Conservation (phyloP, 2,888 invertebrate genomes). For the Cephus nigrinus region DNA sequence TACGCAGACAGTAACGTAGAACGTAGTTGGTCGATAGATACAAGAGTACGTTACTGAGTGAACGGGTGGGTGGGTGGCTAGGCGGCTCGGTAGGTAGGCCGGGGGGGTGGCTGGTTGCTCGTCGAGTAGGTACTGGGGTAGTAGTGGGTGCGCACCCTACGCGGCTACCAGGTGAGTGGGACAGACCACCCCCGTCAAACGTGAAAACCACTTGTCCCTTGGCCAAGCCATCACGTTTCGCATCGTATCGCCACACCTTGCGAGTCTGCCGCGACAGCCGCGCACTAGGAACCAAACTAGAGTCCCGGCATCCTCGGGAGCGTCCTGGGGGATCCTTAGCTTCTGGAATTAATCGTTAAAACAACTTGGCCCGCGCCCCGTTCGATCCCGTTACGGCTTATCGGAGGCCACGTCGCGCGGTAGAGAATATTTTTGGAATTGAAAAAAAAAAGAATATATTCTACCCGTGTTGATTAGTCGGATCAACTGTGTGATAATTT, state of each 20-base stretch:
- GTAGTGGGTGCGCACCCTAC: conserved; percentile 51
- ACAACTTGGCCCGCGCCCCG: too few species aligned
- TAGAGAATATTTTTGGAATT: too few species aligned
- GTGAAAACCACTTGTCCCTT: conserved; percentile 51
- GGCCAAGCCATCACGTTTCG: background rate
- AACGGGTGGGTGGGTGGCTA: conserved; percentile 25
- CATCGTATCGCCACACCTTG: background rate
- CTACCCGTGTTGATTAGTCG: too few species aligned
- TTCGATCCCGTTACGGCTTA: too few species aligned
- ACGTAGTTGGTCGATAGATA: conserved; percentile 15
- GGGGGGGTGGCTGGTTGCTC: conserved; percentile 27
- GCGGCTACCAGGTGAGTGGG: conserved; percentile 50
- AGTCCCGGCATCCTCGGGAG: too few species aligned
- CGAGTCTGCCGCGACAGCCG: background rate
- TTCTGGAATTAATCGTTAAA: too few species aligned
- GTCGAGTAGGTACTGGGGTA: conserved; percentile 37
- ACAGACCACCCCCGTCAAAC: conserved; percentile 50
- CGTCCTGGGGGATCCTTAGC: too few species aligned
- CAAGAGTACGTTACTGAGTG: conserved; percentile 6
- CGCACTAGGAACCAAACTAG: background rate
- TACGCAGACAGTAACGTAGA: background rate
- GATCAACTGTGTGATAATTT: too few species aligned
- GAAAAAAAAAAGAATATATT: too few species aligned
- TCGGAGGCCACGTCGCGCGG: too few species aligned
- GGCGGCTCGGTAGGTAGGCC: conserved; percentile 28